phyloP scores from a whole-genome alignment of 2,113 vertebrate genomes.

The Grallaria varia region DNA sequence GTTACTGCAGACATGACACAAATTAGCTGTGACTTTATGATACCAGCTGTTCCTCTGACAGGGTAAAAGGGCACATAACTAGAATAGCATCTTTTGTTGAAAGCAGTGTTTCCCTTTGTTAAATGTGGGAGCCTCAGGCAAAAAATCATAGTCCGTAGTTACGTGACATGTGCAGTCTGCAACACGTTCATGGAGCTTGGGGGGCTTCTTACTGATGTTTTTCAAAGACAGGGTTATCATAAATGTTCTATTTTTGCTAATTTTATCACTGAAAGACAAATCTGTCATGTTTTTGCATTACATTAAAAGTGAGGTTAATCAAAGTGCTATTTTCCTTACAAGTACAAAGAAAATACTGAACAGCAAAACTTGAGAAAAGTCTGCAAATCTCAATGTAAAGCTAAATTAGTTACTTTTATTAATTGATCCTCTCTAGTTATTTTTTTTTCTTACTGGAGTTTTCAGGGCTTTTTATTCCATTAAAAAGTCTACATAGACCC shows the following conservation, averaged over 20 bases:
- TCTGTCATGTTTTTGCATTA: background rate
- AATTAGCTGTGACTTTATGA: conserved; percentile 76
- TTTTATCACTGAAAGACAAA: conserved; percentile 38
- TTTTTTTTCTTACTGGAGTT: background rate
- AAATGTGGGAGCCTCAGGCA: conserved; percentile 46
- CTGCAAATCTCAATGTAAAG: background rate
- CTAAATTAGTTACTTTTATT: background rate
- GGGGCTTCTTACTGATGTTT: background rate
- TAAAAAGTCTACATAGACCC: background rate
- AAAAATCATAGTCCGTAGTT: background rate
- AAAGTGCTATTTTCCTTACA: background rate
- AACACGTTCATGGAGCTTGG: background rate
- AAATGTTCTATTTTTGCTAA: background rate
- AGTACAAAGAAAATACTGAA: background rate
- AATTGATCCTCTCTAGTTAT: background rate
- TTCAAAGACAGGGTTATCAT: background rate
- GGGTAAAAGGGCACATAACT: conserved; percentile 72
- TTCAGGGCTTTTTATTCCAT: background rate
- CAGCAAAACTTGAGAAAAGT: background rate
- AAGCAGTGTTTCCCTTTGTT: conserved; percentile 18
- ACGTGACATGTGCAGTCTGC: conserved; percentile 25
- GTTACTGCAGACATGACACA: conserved; percentile 67
- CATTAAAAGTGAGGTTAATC: background rate
- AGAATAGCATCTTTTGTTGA: conserved; percentile 67
- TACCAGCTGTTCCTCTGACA: conserved; percentile 70